Conservation (phyloP, 2,888 invertebrate genomes). For the Entomobrya proxima region DNA sequence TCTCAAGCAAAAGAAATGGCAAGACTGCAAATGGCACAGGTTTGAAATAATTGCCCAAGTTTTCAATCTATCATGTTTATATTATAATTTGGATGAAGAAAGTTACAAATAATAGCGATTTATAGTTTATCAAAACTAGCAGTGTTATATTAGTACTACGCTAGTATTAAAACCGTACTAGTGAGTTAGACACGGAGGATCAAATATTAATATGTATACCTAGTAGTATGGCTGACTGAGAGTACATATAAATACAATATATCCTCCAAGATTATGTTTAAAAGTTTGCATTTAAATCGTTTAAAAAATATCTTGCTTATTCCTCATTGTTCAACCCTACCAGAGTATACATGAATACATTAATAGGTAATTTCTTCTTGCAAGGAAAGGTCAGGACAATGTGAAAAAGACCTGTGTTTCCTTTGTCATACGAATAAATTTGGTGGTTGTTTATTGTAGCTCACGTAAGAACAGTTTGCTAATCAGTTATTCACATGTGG, state of each 20-base stretch:
- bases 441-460: constrained; percentile 1
- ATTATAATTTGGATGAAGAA: background rate
- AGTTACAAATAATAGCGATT: no score
- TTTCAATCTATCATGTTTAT: background rate
- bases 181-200: no score
- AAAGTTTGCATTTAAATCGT: no score
- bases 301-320: no score
- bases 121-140: no score
- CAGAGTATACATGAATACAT: background rate
- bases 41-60: constrained; percentile 27
- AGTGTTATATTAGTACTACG: no score
- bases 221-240: no score
- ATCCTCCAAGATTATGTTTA: no score
- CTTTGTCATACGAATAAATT: constrained; percentile 38
- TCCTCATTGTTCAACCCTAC: no score
- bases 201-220: no score
- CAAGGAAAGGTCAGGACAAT: constrained; percentile 27
- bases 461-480: constrained; percentile 41
- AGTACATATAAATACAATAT: no score
- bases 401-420: constrained; percentile 31
- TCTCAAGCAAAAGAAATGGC: constrained; percentile 95
- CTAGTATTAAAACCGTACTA: no score
- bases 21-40: constrained; percentile 83
- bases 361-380: background rate
- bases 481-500: constrained; percentile 63